A percentile compares a stretch with the other conserved stretches of the same genome.
Conservation (phyloP, 2,888 invertebrate species). For the Hirudinaria manillensis region DNA sequence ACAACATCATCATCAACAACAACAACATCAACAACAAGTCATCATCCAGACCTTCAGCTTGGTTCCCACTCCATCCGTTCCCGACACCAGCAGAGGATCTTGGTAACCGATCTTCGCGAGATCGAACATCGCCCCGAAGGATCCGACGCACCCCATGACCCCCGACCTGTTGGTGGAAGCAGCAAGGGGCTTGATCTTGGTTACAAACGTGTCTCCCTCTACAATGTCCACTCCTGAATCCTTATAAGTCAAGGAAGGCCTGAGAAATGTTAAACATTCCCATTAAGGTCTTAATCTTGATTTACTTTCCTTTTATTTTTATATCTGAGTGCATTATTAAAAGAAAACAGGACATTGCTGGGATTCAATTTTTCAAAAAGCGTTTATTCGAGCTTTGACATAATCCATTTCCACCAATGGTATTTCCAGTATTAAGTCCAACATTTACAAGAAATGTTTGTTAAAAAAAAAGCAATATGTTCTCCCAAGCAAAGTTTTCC, state of each 20-base stretch:
- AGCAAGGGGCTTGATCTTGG: conserved; percentile 73
- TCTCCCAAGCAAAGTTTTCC: too few species aligned
- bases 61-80: conserved; percentile 93
- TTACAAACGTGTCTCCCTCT: conserved; percentile 80
- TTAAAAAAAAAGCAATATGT: too few species aligned
- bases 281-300: too few species aligned
- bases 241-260: conserved; percentile 67
- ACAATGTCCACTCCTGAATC: conserved; percentile 82
- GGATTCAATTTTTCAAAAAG: too few species aligned
- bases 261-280: background rate
- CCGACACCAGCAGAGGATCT: conserved; percentile 83
- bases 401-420: too few species aligned
- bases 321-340: too few species aligned
- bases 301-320: too few species aligned
- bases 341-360: too few species aligned
- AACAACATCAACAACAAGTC: background rate
- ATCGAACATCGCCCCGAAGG: conserved; percentile 89
- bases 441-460: too few species aligned
- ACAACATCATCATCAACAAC: background rate
- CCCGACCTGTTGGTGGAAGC: conserved; percentile 72
- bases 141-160: conserved; percentile 73
- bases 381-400: too few species aligned
- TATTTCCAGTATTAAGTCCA: too few species aligned
- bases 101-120: conserved; percentile 64
- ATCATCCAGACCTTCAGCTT: conserved; percentile 71